Evolutionary conservation across 2,888 invertebrate species (phyloP).

Genomic region (Acrobeloides nanus): DNA sequence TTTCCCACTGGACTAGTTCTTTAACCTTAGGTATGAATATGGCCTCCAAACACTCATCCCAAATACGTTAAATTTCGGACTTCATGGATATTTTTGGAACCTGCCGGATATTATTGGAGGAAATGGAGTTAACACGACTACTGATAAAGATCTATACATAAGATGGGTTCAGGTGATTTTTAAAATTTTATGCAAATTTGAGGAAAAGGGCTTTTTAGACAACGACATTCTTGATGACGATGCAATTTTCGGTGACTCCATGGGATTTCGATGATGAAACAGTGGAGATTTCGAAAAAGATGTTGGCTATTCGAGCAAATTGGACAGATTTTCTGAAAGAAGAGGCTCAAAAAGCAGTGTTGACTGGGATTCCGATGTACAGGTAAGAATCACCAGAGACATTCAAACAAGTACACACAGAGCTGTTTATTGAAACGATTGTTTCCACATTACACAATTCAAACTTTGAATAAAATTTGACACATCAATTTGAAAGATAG

Average conservation of each 20-base stretch:
- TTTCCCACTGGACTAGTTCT: no score
- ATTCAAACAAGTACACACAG: no score
- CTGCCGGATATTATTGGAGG: constrained; percentile 90
- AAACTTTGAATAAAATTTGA: no score
- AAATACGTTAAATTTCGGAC: constrained; percentile 21
- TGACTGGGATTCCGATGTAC: no score
- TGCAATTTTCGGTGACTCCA: constrained; percentile 81
- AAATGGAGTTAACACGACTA: constrained; percentile 67
- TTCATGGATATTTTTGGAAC: constrained; percentile 74
- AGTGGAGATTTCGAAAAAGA: constrained; percentile 9
- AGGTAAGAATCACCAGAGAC: no score
- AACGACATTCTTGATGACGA: constrained; percentile 79
- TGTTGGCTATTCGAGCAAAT: constrained; percentile 9
- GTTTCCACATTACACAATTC: no score
- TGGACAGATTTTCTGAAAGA: constrained; percentile 15
- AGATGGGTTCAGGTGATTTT: constrained; percentile 65
- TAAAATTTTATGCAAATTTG: no score
- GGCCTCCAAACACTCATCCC: constrained; percentile 20
- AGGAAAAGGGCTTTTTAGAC: constrained; percentile 55
- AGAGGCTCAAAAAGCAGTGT: constrained; percentile 11
- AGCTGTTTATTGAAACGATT: no score
- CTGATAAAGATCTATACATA: constrained; percentile 74
- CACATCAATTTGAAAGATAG: no score
- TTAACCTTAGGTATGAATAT: constrained; percentile 10
- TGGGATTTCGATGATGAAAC: constrained; percentile 58